Evolutionary conservation across 2,888 invertebrate species (phyloP), one percentile per base, ranked within the genome.

Genomic region (Leptopilina myrica): DNA sequence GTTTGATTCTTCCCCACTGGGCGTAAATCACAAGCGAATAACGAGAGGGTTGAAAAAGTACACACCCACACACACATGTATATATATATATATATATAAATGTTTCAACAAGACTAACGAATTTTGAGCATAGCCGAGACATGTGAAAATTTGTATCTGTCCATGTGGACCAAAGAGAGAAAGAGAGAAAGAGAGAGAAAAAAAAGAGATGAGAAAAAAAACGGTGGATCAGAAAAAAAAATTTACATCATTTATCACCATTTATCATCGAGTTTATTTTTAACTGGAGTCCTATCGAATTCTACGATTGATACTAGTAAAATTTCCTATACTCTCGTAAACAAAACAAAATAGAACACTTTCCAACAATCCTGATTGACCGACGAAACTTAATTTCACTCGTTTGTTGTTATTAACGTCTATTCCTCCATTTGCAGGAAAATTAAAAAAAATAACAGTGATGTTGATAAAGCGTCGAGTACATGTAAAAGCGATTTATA

Each of bases 221-320:
- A 15, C 12, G n/a, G n/a, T 56, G 14, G 46, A 11, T 46, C 46
- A 46, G 46, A 56, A 59, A 66, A 76, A 79, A 80, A 81, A 80
- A 78, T 76, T 66, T 78, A 79, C 78, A 79, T 80, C 83, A 69
- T 83, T 83, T 83, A 81, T 83, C 83, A 81, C 79, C 76, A 83
- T 83, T 78, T 66, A 83, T 83, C 83, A 83, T 83, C 69, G 20
- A 56, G 62, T 26, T 53, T 73, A 73, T 56, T 73, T 33, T 33
- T 56, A 56, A 40, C 73, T 73, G 56, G 9, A 56, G 73, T 9
- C 33, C 40, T 73, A 73, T 73, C 73, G 73, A 15, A 33, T 73
- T 56, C 40, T 33, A 33, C 53, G 56, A 56, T 73, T 73, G 56
- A 73, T 56, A 33, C 73, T 33, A 9, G 56, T 20, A 59, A 59